phyloP scores from a whole-genome alignment of 2,888 invertebrate genomes.

The Heteromyza rotundicornis region DNA sequence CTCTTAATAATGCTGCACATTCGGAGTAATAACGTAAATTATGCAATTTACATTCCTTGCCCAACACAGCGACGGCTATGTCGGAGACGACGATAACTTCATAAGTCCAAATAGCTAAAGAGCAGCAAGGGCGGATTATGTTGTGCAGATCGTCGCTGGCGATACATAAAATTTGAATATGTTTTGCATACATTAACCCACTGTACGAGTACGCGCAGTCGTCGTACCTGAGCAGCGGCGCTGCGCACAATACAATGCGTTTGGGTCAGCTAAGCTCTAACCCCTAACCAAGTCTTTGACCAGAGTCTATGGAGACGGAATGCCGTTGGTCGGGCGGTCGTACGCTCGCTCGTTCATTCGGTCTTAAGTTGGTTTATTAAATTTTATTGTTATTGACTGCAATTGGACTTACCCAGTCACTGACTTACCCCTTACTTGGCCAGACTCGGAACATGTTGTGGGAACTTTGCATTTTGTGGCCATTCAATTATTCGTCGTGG shows the following conservation, averaged over 20 bases:
- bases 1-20: neutral
- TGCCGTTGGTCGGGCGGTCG: too few species aligned
- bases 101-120: conserved; percentile 28
- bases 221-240: conserved; percentile 24
- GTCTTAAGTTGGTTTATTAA: conserved; percentile 41
- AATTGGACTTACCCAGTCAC: conserved; percentile 32
- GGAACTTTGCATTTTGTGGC: conserved; percentile 36
- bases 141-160: conserved; percentile 56
- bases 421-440: neutral
- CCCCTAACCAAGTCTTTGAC: neutral
- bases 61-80: too few species aligned
- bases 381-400: conserved; percentile 54
- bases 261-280: conserved; percentile 6
- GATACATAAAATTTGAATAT: conserved; percentile 62
- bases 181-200: conserved; percentile 64
- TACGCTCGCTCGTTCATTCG: neutral
- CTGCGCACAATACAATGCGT: neutral
- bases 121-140: conserved; percentile 43
- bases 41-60: conserved; percentile 45
- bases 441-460: conserved; percentile 13
- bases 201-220: too few species aligned
- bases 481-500: conserved; percentile 22
- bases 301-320: neutral
- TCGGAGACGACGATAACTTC: conserved; percentile 34
- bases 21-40: conserved; percentile 33